Base-by-base conservation (phyloP, 2,888 invertebrate species). In the Achlya flavicornis region DNA sequence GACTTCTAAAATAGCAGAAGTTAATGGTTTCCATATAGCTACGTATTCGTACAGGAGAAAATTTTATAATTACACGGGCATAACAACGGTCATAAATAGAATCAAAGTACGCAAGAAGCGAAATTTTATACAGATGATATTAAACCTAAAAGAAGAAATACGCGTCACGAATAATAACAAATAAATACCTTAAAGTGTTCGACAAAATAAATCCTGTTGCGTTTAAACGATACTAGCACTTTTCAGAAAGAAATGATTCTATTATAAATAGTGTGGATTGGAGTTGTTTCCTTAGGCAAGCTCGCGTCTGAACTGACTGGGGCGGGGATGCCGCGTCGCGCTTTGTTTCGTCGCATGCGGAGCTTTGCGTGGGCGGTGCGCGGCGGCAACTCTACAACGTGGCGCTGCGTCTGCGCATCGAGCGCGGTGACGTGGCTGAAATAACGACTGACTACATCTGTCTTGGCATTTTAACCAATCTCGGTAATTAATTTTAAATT, bases 261-360 rank as follows among this genome's bases (percentile, higher is more conserved):
- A 16, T 53, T 16, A n/a, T 19, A 10, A 63, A 66, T 77, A 68
- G 75, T 71, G 63, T 70, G 72, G 26, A 26, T 26, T 26, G 2
- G 82, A 89, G 87, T 70, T 88, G 91, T 87, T 87, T 83, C 79
- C 83, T 77, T 78, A 76, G 68, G 79, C 80, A 86, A 89, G 91
- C 83, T 90, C 86, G 81, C 87, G 84, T 80, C 81, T 84, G 83
- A 77, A 93, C 93, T 93, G 92, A 88, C 74, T 71, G 53, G n/a
- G 75, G 68, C 63, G 71, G 73, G 71, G 74, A 68, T 74, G 78
- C 78, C 67, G 84, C 84, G 80, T 74, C 79, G 79, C 77, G 86
- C 89, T 90, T 89, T 90, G 88, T 88, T 87, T 83, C 88, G 75
- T 79, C 71, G 68, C 68, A 76, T 72, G 70, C 53, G 64, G 79